Percentiles rank a stretch among this genome's conserved stretches.
Conservation (phyloP, 2,113 vertebrate species). For the Puffinus mauretanicus region DNA sequence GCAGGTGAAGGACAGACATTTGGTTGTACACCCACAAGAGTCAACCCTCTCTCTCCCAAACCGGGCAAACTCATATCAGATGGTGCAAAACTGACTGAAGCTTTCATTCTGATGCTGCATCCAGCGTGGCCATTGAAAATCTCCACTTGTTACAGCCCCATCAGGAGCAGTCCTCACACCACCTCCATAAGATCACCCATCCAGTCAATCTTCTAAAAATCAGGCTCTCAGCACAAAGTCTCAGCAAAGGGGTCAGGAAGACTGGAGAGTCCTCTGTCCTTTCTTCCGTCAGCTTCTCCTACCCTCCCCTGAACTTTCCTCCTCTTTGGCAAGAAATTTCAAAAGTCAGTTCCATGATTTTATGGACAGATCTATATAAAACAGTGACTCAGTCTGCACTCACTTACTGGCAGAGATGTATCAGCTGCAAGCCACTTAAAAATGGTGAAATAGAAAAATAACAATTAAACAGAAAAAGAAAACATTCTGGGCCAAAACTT, state of each 20-base stretch:
- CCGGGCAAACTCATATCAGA: background rate
- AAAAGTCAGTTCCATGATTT: conserved; percentile 26
- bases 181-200: background rate
- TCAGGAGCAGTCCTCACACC: background rate
- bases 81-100: background rate
- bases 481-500: background rate
- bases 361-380: conserved; percentile 44
- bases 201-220: background rate
- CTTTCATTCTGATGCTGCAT: background rate
- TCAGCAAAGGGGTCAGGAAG: background rate
- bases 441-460: conserved; percentile 26
- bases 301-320: background rate
- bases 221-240: background rate
- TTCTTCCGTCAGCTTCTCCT: background rate
- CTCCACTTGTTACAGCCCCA: background rate
- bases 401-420: conserved; percentile 37
- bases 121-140: background rate
- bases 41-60: background rate
- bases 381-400: conserved; percentile 32
- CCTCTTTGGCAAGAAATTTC: conserved; percentile 22
- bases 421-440: conserved; percentile 26
- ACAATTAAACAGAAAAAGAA: conserved; percentile 21
- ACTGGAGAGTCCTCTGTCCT: background rate
- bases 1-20: background rate
- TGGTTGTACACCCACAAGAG: background rate